A percentile compares a stretch with the other conserved stretches of the same genome.
Conservation (phyloP, 2,113 vertebrate genomes). For the Semicossyphus pulcher region DNA sequence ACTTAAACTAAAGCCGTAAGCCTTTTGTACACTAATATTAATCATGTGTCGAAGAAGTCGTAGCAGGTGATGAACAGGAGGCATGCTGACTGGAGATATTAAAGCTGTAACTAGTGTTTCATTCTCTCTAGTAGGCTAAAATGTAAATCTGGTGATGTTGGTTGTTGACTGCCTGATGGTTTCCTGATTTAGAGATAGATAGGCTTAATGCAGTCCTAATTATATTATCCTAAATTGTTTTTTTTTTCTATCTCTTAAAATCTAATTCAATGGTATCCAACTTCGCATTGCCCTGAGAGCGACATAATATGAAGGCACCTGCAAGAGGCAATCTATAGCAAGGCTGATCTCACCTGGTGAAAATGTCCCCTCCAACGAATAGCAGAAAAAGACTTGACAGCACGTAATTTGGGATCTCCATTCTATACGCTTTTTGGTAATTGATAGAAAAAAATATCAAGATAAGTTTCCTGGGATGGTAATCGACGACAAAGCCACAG, state of each 20-base stretch:
- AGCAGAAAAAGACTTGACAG: constrained; percentile 67
- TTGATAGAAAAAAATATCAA: background rate
- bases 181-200: too few species aligned
- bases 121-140: too few species aligned
- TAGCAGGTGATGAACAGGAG: too few species aligned
- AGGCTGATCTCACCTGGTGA: constrained; percentile 77
- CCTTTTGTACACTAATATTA: too few species aligned
- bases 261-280: background rate
- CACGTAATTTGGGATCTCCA: constrained; percentile 78
- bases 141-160: too few species aligned
- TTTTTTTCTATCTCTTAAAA: background rate
- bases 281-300: background rate
- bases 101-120: too few species aligned
- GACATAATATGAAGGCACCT: constrained; percentile 4
- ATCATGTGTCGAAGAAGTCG: too few species aligned
- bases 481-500: constrained; percentile 19
- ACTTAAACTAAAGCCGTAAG: too few species aligned
- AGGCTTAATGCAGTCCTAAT: background rate
- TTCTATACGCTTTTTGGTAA: constrained; percentile 40
- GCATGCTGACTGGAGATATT: too few species aligned
- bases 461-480: constrained; percentile 39
- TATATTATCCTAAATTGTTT: background rate
- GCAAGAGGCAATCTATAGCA: constrained; percentile 8
- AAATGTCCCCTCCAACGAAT: constrained; percentile 68
- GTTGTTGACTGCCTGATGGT: too few species aligned